Conservation (phyloP, 2,888 invertebrate genomes). For the Muscina levida region DNA sequence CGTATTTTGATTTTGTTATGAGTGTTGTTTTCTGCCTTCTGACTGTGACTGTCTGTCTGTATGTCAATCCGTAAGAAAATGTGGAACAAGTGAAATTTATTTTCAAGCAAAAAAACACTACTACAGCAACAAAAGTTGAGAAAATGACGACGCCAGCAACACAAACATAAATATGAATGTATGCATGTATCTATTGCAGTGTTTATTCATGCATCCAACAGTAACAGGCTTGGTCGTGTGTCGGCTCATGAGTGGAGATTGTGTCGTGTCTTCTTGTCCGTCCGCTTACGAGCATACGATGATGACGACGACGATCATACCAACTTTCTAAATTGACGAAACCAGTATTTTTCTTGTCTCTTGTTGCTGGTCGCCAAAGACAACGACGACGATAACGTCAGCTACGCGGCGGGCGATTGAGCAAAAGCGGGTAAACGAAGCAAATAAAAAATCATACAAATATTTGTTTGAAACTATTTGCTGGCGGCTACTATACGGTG, state of each 20-base stretch:
- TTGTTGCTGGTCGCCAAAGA: neutral
- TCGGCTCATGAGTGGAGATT: neutral
- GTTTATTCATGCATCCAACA: conserved; percentile 25
- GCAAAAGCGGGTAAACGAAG: neutral
- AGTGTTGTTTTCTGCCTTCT: no score
- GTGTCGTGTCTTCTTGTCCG: neutral
- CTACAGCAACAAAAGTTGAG: neutral
- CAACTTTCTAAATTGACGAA: conserved; percentile 24
- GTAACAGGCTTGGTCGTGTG: neutral
- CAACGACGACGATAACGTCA: neutral
- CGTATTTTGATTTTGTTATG: no score
- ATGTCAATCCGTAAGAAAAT: conserved; percentile 3
- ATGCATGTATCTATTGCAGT: neutral
- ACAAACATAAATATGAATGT: neutral
- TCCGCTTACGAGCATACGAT: neutral
- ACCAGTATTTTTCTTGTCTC: conserved; percentile 36
- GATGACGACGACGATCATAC: neutral
- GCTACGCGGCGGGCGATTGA: neutral
- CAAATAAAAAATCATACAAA: conserved; percentile 18
- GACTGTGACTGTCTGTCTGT: neutral
- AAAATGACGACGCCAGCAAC: neutral
- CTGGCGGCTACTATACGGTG: no score
- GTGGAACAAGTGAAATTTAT: conserved; percentile 46
- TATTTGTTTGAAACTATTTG: conserved; percentile 24
- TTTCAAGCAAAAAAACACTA: neutral